Evolutionary conservation across 2,888 invertebrate species (phyloP).

Genomic region (Dexiosoma caninum): DNA sequence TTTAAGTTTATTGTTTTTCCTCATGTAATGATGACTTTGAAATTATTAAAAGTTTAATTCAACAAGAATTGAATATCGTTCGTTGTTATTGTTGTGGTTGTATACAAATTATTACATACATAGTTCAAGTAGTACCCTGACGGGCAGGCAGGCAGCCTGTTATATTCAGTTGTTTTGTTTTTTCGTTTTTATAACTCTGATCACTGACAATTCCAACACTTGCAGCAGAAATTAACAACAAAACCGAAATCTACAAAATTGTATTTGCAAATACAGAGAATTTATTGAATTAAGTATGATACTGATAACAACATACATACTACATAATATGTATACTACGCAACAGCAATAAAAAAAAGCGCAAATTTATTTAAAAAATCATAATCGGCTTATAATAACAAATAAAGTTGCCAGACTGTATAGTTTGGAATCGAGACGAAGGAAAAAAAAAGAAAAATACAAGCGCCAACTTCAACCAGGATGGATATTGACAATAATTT

Average conservation of each 20-base stretch:
- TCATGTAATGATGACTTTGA: constrained; percentile 53
- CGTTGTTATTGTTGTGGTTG: constrained; percentile 9
- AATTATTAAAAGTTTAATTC: constrained; percentile 48
- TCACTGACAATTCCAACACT: not conserved
- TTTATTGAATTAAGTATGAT: constrained; percentile 42
- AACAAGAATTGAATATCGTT: constrained; percentile 29
- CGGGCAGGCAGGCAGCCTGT: not conserved
- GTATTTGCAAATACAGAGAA: constrained; percentile 40
- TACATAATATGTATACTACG: too few relatives aligned
- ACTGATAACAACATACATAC: constrained; percentile 51
- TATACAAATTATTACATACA: constrained; percentile 44
- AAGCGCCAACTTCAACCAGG: too few relatives aligned
- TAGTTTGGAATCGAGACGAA: too few relatives aligned
- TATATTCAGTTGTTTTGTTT: not conserved
- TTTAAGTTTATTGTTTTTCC: constrained; percentile 27
- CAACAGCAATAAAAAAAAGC: constrained; percentile 5
- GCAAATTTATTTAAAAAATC: not conserved
- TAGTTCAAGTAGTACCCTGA: constrained; percentile 48
- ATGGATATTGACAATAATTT: too few relatives aligned
- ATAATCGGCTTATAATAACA: constrained; percentile 22
- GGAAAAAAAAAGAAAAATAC: too few relatives aligned
- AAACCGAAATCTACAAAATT: constrained; percentile 40
- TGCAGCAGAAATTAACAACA: constrained; percentile 26
- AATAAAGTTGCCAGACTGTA: constrained; percentile 3
- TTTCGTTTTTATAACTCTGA: constrained; percentile 18